phyloP scores from a whole-genome alignment of 1,140 invertebrate genomes.

The Zaprionus davidi region DNA sequence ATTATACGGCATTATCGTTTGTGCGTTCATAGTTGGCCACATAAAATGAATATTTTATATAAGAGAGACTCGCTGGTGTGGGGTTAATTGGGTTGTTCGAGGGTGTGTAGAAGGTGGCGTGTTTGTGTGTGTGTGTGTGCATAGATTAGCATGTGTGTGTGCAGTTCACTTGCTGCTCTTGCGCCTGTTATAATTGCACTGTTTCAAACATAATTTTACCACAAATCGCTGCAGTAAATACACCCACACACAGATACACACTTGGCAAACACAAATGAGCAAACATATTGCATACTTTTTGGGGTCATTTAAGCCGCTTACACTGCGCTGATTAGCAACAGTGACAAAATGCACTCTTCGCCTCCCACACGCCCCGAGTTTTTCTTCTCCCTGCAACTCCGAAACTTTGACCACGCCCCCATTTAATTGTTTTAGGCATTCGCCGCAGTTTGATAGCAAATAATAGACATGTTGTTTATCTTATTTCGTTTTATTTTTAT shows the following conservation, averaged over 20 bases:
- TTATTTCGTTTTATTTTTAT: conserved; percentile 24
- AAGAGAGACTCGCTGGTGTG: neutral
- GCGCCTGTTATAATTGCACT: conserved; percentile 44
- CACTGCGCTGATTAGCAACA: conserved; percentile 45
- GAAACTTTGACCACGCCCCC: neutral
- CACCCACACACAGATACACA: neutral
- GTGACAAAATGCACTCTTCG: conserved; percentile 24
- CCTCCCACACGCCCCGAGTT: neutral
- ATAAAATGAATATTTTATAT: conserved; percentile 58
- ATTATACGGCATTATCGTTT: conserved; percentile 69
- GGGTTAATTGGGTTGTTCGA: neutral
- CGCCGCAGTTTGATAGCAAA: conserved; percentile 63
- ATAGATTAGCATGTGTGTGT: neutral
- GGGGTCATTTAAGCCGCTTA: conserved; percentile 47
- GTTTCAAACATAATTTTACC: conserved; percentile 47
- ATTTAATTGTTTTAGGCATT: conserved; percentile 51
- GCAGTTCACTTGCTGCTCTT: conserved; percentile 22
- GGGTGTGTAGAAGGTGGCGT: neutral
- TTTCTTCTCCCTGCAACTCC: neutral
- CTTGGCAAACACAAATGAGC: conserved; percentile 22
- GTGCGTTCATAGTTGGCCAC: conserved; percentile 30
- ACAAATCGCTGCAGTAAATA: conserved; percentile 49
- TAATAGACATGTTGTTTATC: conserved; percentile 66
- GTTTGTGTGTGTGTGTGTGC: neutral
- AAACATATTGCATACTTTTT: conserved; percentile 53